Conservation (phyloP, 1,140 invertebrate genomes). For the Leptinotarsa texana region DNA sequence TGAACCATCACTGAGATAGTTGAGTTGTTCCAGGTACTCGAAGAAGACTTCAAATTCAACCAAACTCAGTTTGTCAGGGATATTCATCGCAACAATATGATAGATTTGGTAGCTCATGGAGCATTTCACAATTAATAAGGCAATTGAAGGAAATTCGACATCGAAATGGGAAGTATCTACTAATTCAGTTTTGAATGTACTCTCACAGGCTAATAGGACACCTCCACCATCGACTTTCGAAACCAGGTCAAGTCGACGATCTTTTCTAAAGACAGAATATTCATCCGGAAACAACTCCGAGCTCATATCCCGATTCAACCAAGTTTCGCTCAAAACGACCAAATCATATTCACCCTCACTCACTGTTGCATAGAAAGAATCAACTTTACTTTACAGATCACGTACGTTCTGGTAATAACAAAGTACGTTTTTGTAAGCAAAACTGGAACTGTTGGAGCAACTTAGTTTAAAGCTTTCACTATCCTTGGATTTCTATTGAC, state of each 20-base stretch:
- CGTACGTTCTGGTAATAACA: constrained; percentile 49
- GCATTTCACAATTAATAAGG: not conserved
- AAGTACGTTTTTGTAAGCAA: not conserved
- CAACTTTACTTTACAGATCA: not conserved
- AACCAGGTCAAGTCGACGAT: not conserved
- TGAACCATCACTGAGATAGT: not conserved
- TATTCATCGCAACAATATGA: not conserved
- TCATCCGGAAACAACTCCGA: not conserved
- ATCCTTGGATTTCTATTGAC: constrained; percentile 9
- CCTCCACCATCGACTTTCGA: not conserved
- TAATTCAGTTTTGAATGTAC: constrained; percentile 2
- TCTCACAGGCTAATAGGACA: not conserved
- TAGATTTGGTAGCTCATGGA: constrained; percentile 5
- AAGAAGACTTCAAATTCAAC: constrained; percentile 6
- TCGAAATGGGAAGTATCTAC: constrained; percentile 6
- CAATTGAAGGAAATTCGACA: constrained; percentile 4
- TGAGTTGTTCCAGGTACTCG: not conserved
- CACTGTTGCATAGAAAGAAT: not conserved
- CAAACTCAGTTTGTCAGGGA: not conserved
- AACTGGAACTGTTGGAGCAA: not conserved
- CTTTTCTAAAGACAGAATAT: not conserved
- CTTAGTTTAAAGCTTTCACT: constrained; percentile 5
- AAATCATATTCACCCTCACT: constrained; percentile 8
- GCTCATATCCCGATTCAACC: constrained; percentile 6
- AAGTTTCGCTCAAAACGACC: constrained; percentile 11